Base-by-base conservation (phyloP, 2,888 invertebrate genomes). In the Pheosia gnoma region DNA sequence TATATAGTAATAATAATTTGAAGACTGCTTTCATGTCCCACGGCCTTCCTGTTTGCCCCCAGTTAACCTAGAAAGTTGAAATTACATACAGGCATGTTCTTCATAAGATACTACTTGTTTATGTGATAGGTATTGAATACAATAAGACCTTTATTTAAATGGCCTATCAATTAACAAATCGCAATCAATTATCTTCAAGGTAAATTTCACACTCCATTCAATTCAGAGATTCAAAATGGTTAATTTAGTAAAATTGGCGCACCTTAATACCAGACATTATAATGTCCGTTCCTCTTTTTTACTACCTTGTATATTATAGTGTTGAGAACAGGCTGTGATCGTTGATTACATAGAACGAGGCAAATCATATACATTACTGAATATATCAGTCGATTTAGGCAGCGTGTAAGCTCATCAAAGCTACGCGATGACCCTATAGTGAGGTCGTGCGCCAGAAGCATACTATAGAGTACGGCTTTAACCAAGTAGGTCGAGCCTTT, bases 381-480 rank as follows among this genome's bases (percentile, higher is more conserved):
- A 70, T 67, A 72, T 78, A 77, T 79, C 65, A 71, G 68, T 70
- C 76, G 77, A 81, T 82, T 79, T 75, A 77, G 73, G 69, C 66
- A 78, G 71, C 72, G 63, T 81, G 80, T 83, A 82, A 78, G 77
- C 79, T 83, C 79, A 79, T 85, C 83, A 81, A 77, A 85, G 81
- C 83, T 86, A 85, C 83, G 82, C 80, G 81, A 80, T 88, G 87
- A 86, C 86, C 88, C 70, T 83, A 81, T 81, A 78, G 74, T 80
- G 79, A 86, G 89, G 87, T 89, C 89, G 83, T 74, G 81, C 78
- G 83, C 82, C 83, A 83, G 80, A 83, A 80, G 74, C 79, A 73
- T 78, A 78, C 71, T 65, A 71, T 63, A 70, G 71, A 77, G 72
- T 67, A 62, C 63, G 66, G 79, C 78, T 80, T 79, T 79, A 74